Evolutionary conservation across 1,140 invertebrate genomes (phyloP).

Genomic region (Sinella curviseta): DNA sequence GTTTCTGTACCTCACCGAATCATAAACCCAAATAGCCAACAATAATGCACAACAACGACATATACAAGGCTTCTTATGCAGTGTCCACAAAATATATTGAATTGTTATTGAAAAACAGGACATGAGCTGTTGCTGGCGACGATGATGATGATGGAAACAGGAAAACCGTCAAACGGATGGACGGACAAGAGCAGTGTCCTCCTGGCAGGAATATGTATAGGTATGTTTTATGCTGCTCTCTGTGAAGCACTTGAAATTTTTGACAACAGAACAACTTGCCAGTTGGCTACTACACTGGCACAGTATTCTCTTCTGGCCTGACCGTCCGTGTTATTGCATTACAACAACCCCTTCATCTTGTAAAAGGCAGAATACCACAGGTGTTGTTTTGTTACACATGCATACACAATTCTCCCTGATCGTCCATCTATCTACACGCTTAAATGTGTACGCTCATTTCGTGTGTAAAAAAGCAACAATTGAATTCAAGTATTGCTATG

Average conservation of each 20-base stretch:
- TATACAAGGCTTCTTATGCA: not conserved
- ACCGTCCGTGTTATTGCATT: not conserved
- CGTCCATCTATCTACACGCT: not conserved
- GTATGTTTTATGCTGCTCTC: not conserved
- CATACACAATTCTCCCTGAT: constrained; percentile 5
- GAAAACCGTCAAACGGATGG: constrained; percentile 8
- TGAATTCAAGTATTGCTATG: not conserved
- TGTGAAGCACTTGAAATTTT: not conserved
- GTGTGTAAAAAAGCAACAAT: constrained; percentile 9
- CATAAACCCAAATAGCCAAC: not conserved
- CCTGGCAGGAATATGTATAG: not conserved
- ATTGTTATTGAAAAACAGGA: not conserved
- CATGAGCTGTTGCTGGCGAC: no score
- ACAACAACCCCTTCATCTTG: not conserved
- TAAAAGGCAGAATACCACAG: not conserved
- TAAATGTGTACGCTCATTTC: not conserved
- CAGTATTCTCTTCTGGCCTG: not conserved
- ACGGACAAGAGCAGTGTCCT: not conserved
- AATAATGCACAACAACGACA: not conserved
- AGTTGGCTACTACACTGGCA: not conserved
- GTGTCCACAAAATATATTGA: not conserved
- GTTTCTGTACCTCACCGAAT: not conserved
- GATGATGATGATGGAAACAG: constrained; percentile 1
- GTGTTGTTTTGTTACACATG: constrained; percentile 16
- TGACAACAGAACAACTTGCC: not conserved